These are phyloP conservation scores for Ostrea denselamellosa DNA, from an alignment of 1,140 invertebrate species.

Conservation along the genomic window DNA sequence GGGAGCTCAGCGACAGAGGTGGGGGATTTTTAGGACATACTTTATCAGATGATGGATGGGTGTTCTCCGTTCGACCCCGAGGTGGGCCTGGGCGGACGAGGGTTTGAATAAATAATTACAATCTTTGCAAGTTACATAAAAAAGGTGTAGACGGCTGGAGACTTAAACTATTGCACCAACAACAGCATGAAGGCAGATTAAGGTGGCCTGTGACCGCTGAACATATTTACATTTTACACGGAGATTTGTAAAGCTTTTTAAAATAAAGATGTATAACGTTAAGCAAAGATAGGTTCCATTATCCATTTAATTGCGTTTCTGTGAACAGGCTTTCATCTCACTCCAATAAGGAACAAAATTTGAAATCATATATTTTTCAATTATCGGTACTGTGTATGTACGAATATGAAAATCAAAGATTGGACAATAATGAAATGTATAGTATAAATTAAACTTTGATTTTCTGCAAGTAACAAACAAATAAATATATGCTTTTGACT, in stretches of 20 bases:
- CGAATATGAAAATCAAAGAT: too few relatives aligned
- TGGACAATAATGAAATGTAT: too few relatives aligned
- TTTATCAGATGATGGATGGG: background rate
- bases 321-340: too few relatives aligned
- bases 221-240: constrained; percentile 5
- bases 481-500: too few relatives aligned
- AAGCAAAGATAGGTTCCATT: background rate
- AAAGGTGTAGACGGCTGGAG: background rate
- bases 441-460: too few relatives aligned
- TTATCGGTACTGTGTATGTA: too few relatives aligned
- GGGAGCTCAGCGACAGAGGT: background rate
- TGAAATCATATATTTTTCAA: too few relatives aligned
- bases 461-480: too few relatives aligned
- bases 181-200: constrained; percentile 11
- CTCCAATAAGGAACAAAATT: too few relatives aligned
- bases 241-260: background rate
- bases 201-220: background rate
- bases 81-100: background rate
- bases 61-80: constrained; percentile 6
- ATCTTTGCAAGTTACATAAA: constrained; percentile 8
- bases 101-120: background rate
- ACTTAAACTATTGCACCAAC: background rate
- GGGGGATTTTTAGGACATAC: background rate
- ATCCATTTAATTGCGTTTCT: too few relatives aligned
- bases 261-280: background rate